Conservation (phyloP, 2,888 invertebrate species). For the Torymus tubicola region DNA sequence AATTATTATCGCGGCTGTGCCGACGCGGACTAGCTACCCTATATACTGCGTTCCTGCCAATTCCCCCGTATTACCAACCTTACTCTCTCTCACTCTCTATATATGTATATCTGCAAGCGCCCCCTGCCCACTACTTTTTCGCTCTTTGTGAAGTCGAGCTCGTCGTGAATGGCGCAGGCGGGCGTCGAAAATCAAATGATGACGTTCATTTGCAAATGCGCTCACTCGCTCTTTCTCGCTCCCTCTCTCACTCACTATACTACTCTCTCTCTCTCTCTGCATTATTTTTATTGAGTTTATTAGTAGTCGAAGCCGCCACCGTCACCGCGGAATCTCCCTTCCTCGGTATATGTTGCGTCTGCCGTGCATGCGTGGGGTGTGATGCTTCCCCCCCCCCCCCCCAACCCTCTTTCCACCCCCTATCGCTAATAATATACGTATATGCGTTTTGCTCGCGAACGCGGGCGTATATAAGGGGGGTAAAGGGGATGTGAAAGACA, state of each 20-base stretch:
- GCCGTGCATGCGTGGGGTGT: too few species aligned
- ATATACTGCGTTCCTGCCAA: slow-evolving; percentile 33
- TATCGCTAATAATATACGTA: slow-evolving; percentile 17
- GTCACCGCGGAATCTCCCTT: neutral
- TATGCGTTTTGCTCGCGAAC: neutral
- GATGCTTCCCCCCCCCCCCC: neutral
- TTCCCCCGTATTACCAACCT: slow-evolving; percentile 52
- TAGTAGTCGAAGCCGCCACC: slow-evolving; percentile 24
- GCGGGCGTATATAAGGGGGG: neutral
- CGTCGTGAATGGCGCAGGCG: slow-evolving; percentile 16
- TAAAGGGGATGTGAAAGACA: slow-evolving; percentile 10
- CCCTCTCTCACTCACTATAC: slow-evolving; percentile 56
- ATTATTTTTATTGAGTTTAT: slow-evolving; percentile 71
- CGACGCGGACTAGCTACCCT: slow-evolving; percentile 31
- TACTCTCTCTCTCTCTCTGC: slow-evolving; percentile 60
- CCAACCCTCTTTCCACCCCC: neutral
- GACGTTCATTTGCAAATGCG: slow-evolving; percentile 72
- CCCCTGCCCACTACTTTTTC: slow-evolving; percentile 30
- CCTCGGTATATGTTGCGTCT: too few species aligned
- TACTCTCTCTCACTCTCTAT: neutral
- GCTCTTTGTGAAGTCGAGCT: slow-evolving; percentile 40
- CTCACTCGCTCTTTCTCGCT: slow-evolving; percentile 47
- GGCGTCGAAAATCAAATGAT: slow-evolving; percentile 68
- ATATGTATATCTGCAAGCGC: neutral
- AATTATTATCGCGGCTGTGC: slow-evolving; percentile 70